Evolutionary conservation across 2,888 invertebrate genomes (phyloP), one percentile per base, ranked within the genome.

Genomic region (Oscheius myriophilus): DNA sequence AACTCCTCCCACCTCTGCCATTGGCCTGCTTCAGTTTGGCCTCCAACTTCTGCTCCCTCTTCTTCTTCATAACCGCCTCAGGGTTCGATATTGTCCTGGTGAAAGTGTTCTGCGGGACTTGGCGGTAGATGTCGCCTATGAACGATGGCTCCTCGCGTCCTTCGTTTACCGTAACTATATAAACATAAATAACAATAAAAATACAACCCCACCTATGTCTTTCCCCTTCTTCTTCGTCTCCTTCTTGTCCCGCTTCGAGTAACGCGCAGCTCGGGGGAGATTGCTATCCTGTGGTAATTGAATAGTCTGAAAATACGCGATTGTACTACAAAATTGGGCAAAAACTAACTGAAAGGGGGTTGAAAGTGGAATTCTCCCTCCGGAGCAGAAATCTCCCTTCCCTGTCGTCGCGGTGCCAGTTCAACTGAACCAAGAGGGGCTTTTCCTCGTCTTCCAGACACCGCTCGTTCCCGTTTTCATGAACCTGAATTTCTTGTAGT

Each of bases 41-140:
- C 88, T 98, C 97, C 65, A 97, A 90, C 87, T 96, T 96, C 88
- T 96, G 95, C 86, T 97, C 96, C 26, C 98, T 90, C 65, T 96
- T 90, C 61, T 96, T 91, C 75, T 96, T 91, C 98, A 99, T 98
- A 82, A 99, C 98, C 72, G 96, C 96, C 90, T 98, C 98, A 2
- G 98, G 98, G 90, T 98, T 99, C 75, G 96, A 97, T 87, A 99
- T 98, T 84, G 96, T 96, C 85, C 98, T 91, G 58, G 97, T 98
- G 89, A 98, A 98, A 83, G 95, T 96, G 62, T 96, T 96, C 89
- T 97, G 78, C 33, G 97, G 97, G 2, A 61, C 49, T 26, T 61
- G 61, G 23, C 61, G 46, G 26, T 61, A 61, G 49, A 61, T 45
- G 18, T 61, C 61, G 26, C 61, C 61, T n/a, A 61, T 61, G 2